Percentiles rank a stretch among this genome's conserved stretches.
Conservation (phyloP, 2,113 vertebrate species). For the Cinclus cinclus region DNA sequence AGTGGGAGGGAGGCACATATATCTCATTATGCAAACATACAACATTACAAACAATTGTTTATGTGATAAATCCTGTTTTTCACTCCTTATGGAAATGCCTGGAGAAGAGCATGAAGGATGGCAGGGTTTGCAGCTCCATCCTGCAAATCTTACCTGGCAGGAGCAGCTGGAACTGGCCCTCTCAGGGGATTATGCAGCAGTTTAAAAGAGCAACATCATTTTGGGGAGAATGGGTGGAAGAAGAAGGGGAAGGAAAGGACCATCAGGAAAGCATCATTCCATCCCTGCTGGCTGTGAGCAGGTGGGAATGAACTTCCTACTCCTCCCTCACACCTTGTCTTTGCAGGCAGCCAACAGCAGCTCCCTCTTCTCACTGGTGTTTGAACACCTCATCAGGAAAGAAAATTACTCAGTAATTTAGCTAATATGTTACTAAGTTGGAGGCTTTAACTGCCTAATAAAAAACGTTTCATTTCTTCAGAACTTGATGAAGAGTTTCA, state of each 20-base stretch:
- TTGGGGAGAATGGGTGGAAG: background rate
- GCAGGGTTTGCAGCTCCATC: background rate
- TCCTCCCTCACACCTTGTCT: rapidly evolving
- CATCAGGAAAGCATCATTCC: rapidly evolving
- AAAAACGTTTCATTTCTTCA: background rate
- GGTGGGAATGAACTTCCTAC: rapidly evolving
- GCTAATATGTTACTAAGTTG: background rate
- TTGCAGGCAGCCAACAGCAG: background rate
- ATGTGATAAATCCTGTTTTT: background rate
- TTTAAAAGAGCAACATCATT: background rate
- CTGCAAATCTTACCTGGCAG: background rate
- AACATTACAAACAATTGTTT: background rate
- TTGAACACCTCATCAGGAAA: background rate
- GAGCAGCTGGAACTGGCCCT: background rate
- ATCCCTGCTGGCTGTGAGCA: background rate
- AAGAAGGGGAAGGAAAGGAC: background rate
- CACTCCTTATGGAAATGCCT: background rate
- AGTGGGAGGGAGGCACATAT: background rate
- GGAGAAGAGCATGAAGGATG: background rate
- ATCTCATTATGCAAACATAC: background rate
- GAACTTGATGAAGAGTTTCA: background rate
- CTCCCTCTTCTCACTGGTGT: background rate
- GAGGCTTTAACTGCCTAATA: background rate
- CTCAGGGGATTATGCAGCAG: background rate
- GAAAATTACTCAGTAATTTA: background rate